Evolutionary conservation across 2,797 vertebrate species (phyloP), one percentile per base, ranked within the genome.

Genomic region (Aphelocoma californica): DNA sequence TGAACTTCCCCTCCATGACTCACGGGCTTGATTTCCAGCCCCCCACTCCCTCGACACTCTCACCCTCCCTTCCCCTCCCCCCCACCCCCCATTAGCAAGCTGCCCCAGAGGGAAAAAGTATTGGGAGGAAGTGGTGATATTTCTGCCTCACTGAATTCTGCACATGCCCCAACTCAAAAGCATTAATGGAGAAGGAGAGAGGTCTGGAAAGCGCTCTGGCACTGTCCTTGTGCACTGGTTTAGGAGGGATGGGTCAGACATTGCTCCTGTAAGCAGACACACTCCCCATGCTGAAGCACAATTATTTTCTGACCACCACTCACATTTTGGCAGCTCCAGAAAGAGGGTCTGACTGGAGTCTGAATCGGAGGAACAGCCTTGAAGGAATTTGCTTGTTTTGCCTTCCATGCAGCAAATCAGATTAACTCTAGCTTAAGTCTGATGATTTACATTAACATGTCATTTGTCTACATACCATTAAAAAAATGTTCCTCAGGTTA

Each of bases 371-470:
- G 44, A 92, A 70, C 42, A 92, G 81, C 73, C 93, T 96, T 81
- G 80, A 96, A 96, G 73, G 95, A 95, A 94, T 96, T 78, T 90
- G 28, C 60, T 92, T 87, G 65, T 93, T 94, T 90, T 80, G 66
- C 57, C 69, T 91, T 96, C 47, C 53, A 42, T 12, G 20, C 69
- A 88, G 87, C 75, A 95, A 87, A 95, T 82, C 48, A 40, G 90
- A 91, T 96, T 96, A 89, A 70, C 80, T 96, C 89, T 79, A 86
- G 65, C 38, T 96, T 94, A 92, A 96, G 50, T 81, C 91, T 88
- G 90, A 88, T 18, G 47, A 92, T 92, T 94, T 97, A 78, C 62
- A 96, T 96, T 96, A 98, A 95, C 66, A 77, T 96, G 95, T 94
- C 50, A 93, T 95, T 96, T 66, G 51, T 75, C 94, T 93, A 85